Evolutionary conservation across 92 coral and sea anemone species (phyloP).

Genomic region (Umimayanthus kanabou): DNA sequence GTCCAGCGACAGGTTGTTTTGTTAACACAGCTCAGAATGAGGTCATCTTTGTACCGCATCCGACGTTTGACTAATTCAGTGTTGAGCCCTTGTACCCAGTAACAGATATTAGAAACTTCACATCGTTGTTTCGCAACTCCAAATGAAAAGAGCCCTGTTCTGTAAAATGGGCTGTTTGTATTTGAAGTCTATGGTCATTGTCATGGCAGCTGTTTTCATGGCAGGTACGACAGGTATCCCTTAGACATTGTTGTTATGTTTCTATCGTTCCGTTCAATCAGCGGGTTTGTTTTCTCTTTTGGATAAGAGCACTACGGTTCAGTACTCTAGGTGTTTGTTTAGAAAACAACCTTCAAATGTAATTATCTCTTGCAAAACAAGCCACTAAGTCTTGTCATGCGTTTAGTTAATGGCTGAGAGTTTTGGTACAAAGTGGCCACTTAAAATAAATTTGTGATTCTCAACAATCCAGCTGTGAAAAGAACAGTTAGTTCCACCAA

Average conservation of each 20-base stretch:
- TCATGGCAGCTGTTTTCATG: background rate
- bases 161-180: slow-evolving; percentile 1
- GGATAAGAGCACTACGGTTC: background rate
- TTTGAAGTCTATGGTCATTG: background rate
- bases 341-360: background rate
- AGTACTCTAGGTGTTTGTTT: background rate
- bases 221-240: slow-evolving; percentile 37
- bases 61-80: background rate
- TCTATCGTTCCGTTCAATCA: background rate
- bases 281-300: background rate
- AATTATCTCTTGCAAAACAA: background rate
- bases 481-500: background rate
- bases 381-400: background rate
- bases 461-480: background rate
- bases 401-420: background rate
- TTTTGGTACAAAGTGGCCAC: background rate
- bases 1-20: slow-evolving; percentile 20
- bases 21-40: slow-evolving; percentile 17
- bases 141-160: background rate
- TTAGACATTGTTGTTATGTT: background rate
- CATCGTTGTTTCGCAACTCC: background rate
- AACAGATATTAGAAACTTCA: background rate
- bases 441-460: background rate
- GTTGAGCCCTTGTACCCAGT: background rate
- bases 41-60: background rate